phyloP scores from a whole-genome alignment of 2,797 vertebrate species.

The Arrhamphus sclerolepis region DNA sequence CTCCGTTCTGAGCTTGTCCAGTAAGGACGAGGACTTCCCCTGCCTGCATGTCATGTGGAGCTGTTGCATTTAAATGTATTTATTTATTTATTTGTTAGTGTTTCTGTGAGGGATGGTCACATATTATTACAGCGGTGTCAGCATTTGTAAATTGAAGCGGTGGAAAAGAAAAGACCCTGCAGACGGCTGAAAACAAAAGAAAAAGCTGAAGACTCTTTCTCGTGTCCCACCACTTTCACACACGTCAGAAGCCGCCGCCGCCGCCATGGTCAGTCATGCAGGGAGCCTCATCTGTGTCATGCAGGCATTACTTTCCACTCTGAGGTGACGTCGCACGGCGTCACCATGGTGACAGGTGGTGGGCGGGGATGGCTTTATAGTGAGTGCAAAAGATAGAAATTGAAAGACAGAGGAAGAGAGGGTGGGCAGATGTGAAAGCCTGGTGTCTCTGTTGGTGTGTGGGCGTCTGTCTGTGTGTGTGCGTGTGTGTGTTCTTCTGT shows the following conservation, averaged over 20 bases:
- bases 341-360: constrained; percentile 55
- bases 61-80: not conserved
- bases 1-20: constrained; percentile 8
- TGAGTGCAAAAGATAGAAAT: constrained; percentile 52
- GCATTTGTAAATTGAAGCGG: not conserved
- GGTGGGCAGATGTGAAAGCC: constrained; percentile 68
- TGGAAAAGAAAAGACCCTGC: not conserved
- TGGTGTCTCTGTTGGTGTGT: constrained; percentile 35
- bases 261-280: constrained; percentile 49
- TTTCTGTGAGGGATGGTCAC: not conserved
- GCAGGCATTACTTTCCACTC: constrained; percentile 63
- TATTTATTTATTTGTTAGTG: not conserved
- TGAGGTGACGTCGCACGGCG: constrained; percentile 60
- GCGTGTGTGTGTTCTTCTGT: constrained; percentile 38
- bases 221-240: constrained; percentile 63
- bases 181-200: not conserved
- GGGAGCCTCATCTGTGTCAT: constrained; percentile 43
- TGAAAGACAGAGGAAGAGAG: constrained; percentile 55
- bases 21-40: constrained; percentile 27
- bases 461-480: constrained; percentile 53
- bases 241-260: constrained; percentile 60
- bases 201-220: constrained; percentile 3
- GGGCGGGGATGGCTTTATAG: constrained; percentile 57
- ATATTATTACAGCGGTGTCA: no score
- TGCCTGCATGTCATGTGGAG: not conserved